phyloP scores from a whole-genome alignment of 64 coral and sea anemone species.

The Montipora foliosa region DNA sequence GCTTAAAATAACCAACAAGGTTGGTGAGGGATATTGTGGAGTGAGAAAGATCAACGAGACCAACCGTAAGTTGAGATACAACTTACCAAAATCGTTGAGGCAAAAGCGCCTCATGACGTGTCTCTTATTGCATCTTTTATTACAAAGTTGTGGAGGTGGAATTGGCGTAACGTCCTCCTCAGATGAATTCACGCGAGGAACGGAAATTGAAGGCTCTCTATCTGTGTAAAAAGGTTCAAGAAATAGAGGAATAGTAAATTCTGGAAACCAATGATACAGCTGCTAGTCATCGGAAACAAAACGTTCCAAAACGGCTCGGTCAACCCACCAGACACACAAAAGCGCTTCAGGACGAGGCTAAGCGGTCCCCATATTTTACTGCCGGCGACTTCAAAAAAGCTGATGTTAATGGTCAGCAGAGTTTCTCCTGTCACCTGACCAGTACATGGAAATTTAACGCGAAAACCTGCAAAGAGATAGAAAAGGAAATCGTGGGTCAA shows the following conservation, averaged over 20 bases:
- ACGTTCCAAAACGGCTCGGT: background rate
- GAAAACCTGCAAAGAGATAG: conserved; percentile 59
- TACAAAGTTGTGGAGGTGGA: conserved; percentile 64
- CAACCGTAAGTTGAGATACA: background rate
- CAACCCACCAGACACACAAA: conserved; percentile 69
- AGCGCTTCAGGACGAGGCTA: conserved; percentile 58
- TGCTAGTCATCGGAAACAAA: background rate
- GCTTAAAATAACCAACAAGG: no score
- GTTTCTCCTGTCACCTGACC: conserved; percentile 54
- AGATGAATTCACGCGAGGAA: background rate
- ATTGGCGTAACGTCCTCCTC: background rate
- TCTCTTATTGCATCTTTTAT: conserved; percentile 82
- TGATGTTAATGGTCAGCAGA: conserved; percentile 73
- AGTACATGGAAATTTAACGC: conserved; percentile 81
- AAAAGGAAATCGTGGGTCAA: background rate
- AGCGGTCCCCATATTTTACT: conserved; percentile 84
- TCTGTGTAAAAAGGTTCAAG: background rate
- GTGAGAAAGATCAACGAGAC: no score
- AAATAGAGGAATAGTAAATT: no score
- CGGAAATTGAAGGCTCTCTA: background rate
- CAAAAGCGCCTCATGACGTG: conserved; percentile 85
- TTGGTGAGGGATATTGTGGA: no score
- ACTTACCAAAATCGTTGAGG: conserved; percentile 85
- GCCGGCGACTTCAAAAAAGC: conserved; percentile 64
- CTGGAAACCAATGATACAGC: background rate